Percentiles rank a stretch among this genome's conserved stretches.
Evolutionary conservation across 2,797 vertebrate species (phyloP).

Genomic region (Fistularia commersonii): DNA sequence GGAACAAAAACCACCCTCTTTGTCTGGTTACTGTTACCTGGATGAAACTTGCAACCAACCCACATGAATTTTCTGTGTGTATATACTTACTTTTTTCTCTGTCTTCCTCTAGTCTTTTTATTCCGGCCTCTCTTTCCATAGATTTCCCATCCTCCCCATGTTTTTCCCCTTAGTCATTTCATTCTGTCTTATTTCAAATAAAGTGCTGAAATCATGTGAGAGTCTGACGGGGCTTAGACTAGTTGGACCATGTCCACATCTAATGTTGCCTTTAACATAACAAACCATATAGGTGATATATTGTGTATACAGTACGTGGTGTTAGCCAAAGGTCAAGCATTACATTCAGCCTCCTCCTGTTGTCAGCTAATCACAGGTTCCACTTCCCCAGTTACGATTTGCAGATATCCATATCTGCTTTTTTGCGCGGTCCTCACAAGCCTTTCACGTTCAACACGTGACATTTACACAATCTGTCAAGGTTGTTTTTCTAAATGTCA

Average conservation of each 20-base stretch:
- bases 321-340: conserved; percentile 2
- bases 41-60: conserved; percentile 28
- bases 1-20: conserved; percentile 28
- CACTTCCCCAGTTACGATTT: conserved; percentile 7
- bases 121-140: not conserved
- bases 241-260: conserved; percentile 13
- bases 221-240: conserved; percentile 5
- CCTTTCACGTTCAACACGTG: conserved; percentile 11
- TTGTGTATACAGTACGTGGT: not conserved
- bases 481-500: conserved; percentile 35
- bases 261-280: conserved; percentile 16
- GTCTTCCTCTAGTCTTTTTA: conserved; percentile 6
- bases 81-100: too few species aligned
- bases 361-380: conserved; percentile 5
- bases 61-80: conserved; percentile 28
- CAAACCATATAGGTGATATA: conserved; percentile 10
- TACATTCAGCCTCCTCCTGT: conserved; percentile 1
- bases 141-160: too few species aligned
- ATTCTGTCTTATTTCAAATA: conserved; percentile 41
- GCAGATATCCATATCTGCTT: conserved; percentile 2
- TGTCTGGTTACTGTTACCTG: conserved; percentile 67
- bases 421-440: not conserved
- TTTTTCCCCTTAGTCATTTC: conserved; percentile 18
- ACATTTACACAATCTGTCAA: conserved; percentile 28
- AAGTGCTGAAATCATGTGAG: too few species aligned